A percentile compares a stretch with the other conserved stretches of the same genome.
phyloP scores from a whole-genome alignment of 2,888 invertebrate species.

The Chironomus tentans region DNA sequence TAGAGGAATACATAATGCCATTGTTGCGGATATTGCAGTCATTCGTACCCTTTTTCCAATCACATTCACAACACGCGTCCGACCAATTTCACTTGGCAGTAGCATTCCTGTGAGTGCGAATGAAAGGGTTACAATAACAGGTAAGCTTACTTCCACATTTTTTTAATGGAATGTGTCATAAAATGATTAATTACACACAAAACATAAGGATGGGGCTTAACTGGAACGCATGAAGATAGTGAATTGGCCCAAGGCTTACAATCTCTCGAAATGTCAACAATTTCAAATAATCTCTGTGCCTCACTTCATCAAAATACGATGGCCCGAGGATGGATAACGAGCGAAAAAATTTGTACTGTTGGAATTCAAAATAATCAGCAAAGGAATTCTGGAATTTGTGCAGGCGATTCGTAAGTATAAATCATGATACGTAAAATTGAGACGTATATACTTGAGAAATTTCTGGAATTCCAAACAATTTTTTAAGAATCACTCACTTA shows the following conservation, averaged over 20 bases:
- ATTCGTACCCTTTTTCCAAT: neutral
- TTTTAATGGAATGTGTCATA: too few relatives aligned
- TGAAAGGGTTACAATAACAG: neutral
- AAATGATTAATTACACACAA: too few relatives aligned
- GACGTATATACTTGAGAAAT: too few relatives aligned
- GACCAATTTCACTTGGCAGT: neutral
- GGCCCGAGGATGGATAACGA: neutral
- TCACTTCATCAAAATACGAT: neutral
- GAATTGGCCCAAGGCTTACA: neutral
- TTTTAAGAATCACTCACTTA: too few relatives aligned
- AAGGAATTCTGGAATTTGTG: neutral
- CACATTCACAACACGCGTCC: neutral
- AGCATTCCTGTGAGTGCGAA: neutral
- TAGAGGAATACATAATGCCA: neutral
- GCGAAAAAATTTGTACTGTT: neutral
- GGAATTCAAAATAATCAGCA: neutral
- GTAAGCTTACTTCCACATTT: neutral
- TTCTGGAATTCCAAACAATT: too few relatives aligned
- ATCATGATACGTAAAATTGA: too few relatives aligned
- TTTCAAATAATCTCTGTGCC: neutral
- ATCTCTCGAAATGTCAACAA: neutral
- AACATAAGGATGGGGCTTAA: neutral
- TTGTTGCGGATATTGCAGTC: neutral
- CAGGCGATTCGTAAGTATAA: neutral
- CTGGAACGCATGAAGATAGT: neutral